phyloP scores from a whole-genome alignment of 2,113 vertebrate genomes.

The Pseudolaguvia tuberculata region DNA sequence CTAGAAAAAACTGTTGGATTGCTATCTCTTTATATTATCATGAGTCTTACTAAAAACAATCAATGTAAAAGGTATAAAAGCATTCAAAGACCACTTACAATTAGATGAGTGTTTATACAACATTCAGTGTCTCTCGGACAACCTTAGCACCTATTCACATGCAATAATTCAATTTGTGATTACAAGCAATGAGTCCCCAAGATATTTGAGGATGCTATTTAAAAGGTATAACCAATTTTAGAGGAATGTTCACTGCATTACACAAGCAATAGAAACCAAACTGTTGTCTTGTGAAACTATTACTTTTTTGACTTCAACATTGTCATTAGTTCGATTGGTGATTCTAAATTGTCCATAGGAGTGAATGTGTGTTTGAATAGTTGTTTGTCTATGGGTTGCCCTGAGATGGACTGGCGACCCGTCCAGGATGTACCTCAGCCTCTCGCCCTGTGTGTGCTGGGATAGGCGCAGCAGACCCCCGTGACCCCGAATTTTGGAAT shows the following conservation, averaged over 20 bases:
- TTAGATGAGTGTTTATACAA: constrained; percentile 6
- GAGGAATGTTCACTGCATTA: constrained; percentile 29
- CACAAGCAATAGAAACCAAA: constrained; percentile 30
- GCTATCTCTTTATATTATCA: constrained; percentile 13
- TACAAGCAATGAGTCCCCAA: constrained; percentile 3
- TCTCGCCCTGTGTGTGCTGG: no score
- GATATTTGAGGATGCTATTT: constrained; percentile 18
- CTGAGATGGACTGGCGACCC: no score
- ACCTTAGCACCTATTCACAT: not conserved
- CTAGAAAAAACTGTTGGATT: not conserved
- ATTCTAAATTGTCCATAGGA: no score
- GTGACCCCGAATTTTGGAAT: no score
- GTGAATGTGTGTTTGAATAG: no score
- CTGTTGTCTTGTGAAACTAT: constrained; percentile 36
- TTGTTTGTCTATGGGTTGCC: no score
- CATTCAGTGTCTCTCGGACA: not conserved
- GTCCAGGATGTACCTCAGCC: no score
- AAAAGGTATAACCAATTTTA: constrained; percentile 35
- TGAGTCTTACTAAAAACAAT: constrained; percentile 14
- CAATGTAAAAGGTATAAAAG: not conserved
- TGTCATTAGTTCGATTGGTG: no score
- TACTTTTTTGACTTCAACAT: constrained; percentile 37
- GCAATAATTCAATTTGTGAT: constrained; percentile 1
- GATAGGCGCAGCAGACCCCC: no score
- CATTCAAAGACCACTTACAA: not conserved